Base-by-base conservation (phyloP, 2,113 vertebrate genomes). In the human region DNA sequence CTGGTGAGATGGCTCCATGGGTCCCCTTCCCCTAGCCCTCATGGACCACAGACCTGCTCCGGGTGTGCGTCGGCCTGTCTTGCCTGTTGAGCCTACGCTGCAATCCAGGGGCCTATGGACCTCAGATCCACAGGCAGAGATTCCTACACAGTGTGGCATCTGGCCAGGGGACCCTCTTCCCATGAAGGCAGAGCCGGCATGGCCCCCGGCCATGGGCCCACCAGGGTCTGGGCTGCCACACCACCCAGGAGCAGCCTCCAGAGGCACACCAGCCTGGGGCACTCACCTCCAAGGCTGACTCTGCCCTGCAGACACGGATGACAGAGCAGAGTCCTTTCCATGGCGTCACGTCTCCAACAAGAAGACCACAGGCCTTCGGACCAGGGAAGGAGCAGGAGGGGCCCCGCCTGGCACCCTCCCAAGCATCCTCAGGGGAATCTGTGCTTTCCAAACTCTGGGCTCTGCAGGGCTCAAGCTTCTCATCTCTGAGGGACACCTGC, bases 201-300 rank as follows among this genome's bases (percentile, higher is more conserved):
- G 48, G 30, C 13, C 61, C 48, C 25, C 1, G 2, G 18, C 10
- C 17, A 7, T 3, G 5, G 35, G 45, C 25, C 23, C 22, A 2
- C 7, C 12, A 30, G 5, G 0, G n/a, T 18, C 0, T 10, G 10
- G 6, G 64, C 8, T 1, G 16, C 14, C 18, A n/a, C 13, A 4
- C 18, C 7, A 11, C 30, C 72, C 64, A 10, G 25, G 20, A 80
- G 66, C 6, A 2, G 5, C 38, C 22, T 57, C 57, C 12, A 0
- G 13, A 61, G 35, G 43, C 20, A 23, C 80, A 35, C 4, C 14
- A 8, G 61, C 1, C 22, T 13, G 13, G n/a, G 52, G 30, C 76
- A 27, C 2, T 8, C 3, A 11, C 20, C 48, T 10, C 2, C 0
- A 18, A 23, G 35, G n/a, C 2, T 1, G 32, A 1, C 2, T 3